Conservation (phyloP, 2,888 invertebrate species). For the Tigriopus californicus region DNA sequence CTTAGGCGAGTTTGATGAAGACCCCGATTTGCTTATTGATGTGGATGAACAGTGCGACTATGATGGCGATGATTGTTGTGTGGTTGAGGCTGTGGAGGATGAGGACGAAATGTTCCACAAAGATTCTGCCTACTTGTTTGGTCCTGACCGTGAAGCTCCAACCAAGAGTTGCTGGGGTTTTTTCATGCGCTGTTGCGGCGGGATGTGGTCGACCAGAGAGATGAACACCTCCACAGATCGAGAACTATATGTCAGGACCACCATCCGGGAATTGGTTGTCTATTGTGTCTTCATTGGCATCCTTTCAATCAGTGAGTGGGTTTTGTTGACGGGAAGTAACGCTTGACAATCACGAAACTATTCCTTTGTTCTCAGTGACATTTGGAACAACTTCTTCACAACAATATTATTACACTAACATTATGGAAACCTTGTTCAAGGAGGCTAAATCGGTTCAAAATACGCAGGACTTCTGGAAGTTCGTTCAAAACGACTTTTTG, state of each 20-base stretch:
- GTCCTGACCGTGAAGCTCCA: too few species aligned
- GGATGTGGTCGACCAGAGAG: not conserved
- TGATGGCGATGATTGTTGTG: too few species aligned
- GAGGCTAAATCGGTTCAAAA: not conserved
- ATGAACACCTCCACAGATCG: not conserved
- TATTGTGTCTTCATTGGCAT: not conserved
- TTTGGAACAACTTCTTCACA: not conserved
- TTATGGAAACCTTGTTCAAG: not conserved
- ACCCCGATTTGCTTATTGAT: too few species aligned
- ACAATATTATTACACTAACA: not conserved
- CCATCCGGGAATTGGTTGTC: not conserved
- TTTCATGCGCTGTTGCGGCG: not conserved
- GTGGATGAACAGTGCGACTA: too few species aligned
- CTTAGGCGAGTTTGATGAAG: too few species aligned
- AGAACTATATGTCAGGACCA: not conserved
- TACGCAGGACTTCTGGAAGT: conserved; percentile 21
- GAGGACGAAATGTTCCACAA: too few species aligned
- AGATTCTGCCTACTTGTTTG: too few species aligned
- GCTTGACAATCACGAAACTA: too few species aligned
- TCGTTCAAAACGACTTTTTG: conserved; percentile 30
- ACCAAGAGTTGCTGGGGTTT: too few species aligned
- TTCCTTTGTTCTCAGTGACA: not conserved
- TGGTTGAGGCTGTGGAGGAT: too few species aligned
- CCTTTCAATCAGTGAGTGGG: conserved; percentile 4
- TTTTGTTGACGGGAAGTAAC: not conserved